phyloP scores from a whole-genome alignment of 2,888 invertebrate species.

The Hipparchia sbordonii region DNA sequence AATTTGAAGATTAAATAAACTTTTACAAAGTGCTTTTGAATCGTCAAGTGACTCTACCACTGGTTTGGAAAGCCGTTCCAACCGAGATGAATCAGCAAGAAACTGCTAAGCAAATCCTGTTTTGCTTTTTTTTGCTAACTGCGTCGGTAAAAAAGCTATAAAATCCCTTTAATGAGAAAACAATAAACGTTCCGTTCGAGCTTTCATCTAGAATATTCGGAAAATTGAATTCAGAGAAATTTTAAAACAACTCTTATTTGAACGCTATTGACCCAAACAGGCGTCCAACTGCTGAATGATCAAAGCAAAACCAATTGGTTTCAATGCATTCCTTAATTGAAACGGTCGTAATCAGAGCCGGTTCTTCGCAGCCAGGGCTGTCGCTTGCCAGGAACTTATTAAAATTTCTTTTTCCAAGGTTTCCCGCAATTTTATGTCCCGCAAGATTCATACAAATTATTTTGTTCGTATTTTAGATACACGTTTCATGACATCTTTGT shows the following conservation, averaged over 20 bases:
- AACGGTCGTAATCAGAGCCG: conserved; percentile 44
- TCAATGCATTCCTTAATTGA: conserved; percentile 50
- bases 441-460: neutral
- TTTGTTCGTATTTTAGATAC: too few species aligned
- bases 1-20: too few species aligned
- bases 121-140: too few species aligned
- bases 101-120: too few species aligned
- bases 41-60: too few species aligned
- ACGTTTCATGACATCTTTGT: too few species aligned
- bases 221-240: conserved; percentile 20
- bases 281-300: conserved; percentile 38
- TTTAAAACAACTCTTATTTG: conserved; percentile 27
- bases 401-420: neutral
- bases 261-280: conserved; percentile 29
- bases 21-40: too few species aligned
- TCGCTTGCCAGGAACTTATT: neutral
- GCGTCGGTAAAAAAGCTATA: neutral
- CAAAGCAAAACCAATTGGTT: conserved; percentile 45
- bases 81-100: too few species aligned
- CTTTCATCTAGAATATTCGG: conserved; percentile 14
- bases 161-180: conserved; percentile 6
- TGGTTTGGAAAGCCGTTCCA: too few species aligned
- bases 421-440: neutral
- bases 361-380: conserved; percentile 31
- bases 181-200: conserved; percentile 8